phyloP scores from a whole-genome alignment of 2,113 vertebrate genomes.

The Bagarius yarrelli region DNA sequence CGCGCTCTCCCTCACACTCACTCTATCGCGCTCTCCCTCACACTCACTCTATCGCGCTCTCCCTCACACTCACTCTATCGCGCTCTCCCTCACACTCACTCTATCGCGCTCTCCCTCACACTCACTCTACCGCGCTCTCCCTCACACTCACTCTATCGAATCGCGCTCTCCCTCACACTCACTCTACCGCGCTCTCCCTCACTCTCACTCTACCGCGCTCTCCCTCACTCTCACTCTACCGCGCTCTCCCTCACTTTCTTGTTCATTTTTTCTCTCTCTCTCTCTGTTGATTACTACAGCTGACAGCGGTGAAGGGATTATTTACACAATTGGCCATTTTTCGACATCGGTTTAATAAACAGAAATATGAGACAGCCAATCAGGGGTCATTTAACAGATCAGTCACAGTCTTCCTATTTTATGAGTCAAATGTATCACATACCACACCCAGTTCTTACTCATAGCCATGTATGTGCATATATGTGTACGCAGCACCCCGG shows the following conservation, averaged over 20 bases:
- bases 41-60: too few species aligned
- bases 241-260: background rate
- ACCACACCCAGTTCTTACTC: background rate
- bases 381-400: conserved; percentile 14
- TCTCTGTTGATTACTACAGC: background rate
- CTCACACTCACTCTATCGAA: too few species aligned
- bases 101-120: too few species aligned
- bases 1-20: too few species aligned
- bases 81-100: too few species aligned
- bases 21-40: too few species aligned
- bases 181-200: background rate
- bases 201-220: background rate
- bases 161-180: background rate
- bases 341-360: background rate
- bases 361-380: background rate
- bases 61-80: too few species aligned
- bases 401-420: background rate
- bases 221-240: background rate
- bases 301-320: conserved; percentile 7
- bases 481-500: too few species aligned
- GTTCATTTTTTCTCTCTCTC: background rate
- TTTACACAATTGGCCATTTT: conserved; percentile 12
- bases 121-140: too few species aligned
- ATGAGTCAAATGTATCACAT: conserved; percentile 13
- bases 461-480: too few species aligned